phyloP scores from a whole-genome alignment of 2,797 vertebrate genomes.

The Typhlichthys eigenmanni region DNA sequence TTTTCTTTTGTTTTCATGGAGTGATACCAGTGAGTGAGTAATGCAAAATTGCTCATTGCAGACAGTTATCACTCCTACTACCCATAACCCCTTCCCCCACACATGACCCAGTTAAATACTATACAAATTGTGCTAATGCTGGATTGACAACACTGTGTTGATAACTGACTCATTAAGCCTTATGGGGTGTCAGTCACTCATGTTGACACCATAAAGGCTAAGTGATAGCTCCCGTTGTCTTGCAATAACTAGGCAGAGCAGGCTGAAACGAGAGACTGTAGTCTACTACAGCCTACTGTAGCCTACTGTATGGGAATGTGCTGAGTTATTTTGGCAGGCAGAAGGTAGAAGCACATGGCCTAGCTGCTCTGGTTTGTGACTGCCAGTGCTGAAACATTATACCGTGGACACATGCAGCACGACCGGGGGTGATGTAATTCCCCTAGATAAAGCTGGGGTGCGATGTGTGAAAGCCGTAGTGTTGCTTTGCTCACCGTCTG shows the following conservation, averaged over 20 bases:
- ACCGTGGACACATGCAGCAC: constrained; percentile 59
- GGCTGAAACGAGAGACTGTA: constrained; percentile 57
- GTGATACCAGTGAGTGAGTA: constrained; percentile 32
- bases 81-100: no score
- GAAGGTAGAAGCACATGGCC: constrained; percentile 71
- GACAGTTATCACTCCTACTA: neutral
- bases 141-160: constrained; percentile 8
- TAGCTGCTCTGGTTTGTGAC: constrained; percentile 57
- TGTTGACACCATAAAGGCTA: constrained; percentile 58
- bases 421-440: constrained; percentile 73
- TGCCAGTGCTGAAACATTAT: constrained; percentile 75
- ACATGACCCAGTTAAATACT: constrained; percentile 4
- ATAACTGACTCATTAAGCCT: constrained; percentile 11
- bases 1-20: neutral
- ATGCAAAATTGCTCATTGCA: constrained; percentile 48
- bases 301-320: constrained; percentile 68
- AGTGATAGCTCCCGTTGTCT: constrained; percentile 23
- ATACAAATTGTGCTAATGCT: constrained; percentile 31
- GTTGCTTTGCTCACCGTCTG: constrained; percentile 52
- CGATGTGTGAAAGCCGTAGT: constrained; percentile 60
- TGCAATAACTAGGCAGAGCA: constrained; percentile 57
- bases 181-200: neutral
- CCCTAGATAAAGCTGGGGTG: constrained; percentile 66
- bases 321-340: constrained; percentile 74
- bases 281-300: no score